Evolutionary conservation across 2,797 vertebrate species (phyloP).

Genomic region (Prunella strophiata): DNA sequence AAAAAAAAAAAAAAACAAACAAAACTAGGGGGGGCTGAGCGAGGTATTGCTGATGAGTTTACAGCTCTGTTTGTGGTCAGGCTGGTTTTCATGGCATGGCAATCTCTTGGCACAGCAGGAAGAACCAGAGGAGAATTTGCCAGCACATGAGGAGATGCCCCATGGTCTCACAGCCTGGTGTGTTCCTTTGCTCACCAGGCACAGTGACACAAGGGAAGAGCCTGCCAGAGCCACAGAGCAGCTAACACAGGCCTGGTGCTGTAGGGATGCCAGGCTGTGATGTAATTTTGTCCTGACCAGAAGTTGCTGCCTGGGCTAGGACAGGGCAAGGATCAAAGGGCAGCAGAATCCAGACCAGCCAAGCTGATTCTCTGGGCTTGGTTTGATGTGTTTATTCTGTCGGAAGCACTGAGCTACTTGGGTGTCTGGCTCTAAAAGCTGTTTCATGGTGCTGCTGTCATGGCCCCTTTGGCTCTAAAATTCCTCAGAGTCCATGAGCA

Average conservation of each 20-base stretch:
- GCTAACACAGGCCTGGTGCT: rapidly evolving
- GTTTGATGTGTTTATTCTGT: rapidly evolving
- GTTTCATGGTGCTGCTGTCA: rapidly evolving
- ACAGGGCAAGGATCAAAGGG: background rate
- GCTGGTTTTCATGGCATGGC: rapidly evolving
- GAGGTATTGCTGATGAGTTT: background rate
- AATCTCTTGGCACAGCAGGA: background rate
- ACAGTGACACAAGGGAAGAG: background rate
- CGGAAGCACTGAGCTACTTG: rapidly evolving
- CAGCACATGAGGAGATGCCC: background rate
- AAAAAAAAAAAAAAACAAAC: background rate
- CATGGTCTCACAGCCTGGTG: rapidly evolving
- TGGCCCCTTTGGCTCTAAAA: background rate
- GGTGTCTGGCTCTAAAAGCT: background rate
- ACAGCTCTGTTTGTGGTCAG: background rate
- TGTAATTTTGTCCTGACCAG: background rate
- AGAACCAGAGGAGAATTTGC: background rate
- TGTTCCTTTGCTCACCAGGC: background rate
- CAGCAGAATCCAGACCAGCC: rapidly evolving
- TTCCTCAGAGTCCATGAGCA: rapidly evolving
- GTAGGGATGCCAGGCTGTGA: rapidly evolving
- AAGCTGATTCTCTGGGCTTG: rapidly evolving
- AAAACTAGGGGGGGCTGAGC: no score
- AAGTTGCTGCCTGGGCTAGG: background rate
- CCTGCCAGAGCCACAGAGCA: background rate